Evolutionary conservation across 2,888 invertebrate species (phyloP), one percentile per base, ranked within the genome.

Genomic region (Tenthredo notha): DNA sequence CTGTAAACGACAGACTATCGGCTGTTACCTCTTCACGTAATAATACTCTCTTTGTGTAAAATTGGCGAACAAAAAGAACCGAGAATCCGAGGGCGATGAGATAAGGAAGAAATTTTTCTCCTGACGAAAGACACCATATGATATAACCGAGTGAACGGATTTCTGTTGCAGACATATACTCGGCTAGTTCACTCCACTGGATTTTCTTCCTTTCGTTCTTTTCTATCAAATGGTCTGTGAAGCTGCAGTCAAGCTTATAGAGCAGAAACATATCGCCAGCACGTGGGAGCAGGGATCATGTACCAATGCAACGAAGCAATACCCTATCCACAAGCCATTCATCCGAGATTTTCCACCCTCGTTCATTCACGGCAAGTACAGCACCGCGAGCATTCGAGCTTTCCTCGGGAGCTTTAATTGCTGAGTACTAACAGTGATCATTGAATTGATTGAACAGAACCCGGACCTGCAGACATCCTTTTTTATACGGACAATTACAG

Each of bases 301-400:
- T 50, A 77, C 54, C 80, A 80, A 80, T 61, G 61, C 58, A 10
- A 80, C 21, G 61, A 80, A 61, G 61, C 80, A 80, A 61, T 80
- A 61, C 61, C 61, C 80, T 37, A 80, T 61, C 33, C 61, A 33
- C 61, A 21, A 40, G 18, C 40, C 40, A 61, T 80, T 80, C 61
- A 80, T 61, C 61, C 61, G 15, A 21, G 80, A 18, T 80, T 80
- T 80, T 61, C 33, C 77, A 50, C 12, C n/a, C n/a, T 6, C 29
- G 40, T 58, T 80, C 80, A 80, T 61, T 61, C 40, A 61, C 61
- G 29, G n/a, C 15, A 12, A 77, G 54, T 9, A 25, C 77, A 50
- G 15, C 61, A 58, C n/a, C 58, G 37, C n/a, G n/a, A n/a, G 40
- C 58, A 50, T 50, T 40, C 61, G 58, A 80, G 80, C 12, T 77